These are phyloP conservation scores for Deroplatys truncata DNA, from an alignment of 2,888 invertebrate genomes.

Conservation along the genomic window DNA sequence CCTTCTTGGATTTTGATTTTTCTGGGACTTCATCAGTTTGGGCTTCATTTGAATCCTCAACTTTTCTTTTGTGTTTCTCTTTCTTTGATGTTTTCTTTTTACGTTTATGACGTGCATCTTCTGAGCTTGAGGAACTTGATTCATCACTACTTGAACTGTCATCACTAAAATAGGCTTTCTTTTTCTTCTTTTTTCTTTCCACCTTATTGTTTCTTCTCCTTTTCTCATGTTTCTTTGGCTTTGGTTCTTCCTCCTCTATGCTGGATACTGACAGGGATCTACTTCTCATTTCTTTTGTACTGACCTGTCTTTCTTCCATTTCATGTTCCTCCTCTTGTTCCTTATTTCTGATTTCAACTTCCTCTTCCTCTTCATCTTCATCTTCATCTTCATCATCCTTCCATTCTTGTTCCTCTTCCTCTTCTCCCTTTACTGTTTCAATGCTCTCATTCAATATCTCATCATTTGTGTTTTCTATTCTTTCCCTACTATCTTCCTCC, in stretches of 20 bases:
- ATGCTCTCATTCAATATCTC: not conserved
- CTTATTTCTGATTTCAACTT: not conserved
- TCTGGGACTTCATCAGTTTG: constrained; percentile 1
- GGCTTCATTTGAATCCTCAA: constrained; percentile 1
- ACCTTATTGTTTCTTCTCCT: not conserved
- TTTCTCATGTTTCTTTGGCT: not conserved
- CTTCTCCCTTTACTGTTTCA: not conserved
- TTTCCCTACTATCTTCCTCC: constrained; percentile 6
- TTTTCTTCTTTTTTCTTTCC: not conserved
- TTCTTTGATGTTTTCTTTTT: constrained; percentile 14
- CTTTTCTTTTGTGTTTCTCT: not conserved
- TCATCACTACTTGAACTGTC: constrained; percentile 22
- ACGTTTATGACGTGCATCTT: constrained; percentile 17
- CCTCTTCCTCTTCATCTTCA: not conserved
- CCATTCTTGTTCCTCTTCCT: not conserved
- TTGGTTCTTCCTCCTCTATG: not conserved
- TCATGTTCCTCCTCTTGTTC: constrained; percentile 9
- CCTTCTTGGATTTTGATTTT: constrained; percentile 12
- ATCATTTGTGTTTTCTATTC: not conserved
- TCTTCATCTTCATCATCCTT: not conserved
- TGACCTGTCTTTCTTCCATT: constrained; percentile 5
- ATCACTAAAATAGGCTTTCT: constrained; percentile 2
- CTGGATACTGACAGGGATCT: not conserved
- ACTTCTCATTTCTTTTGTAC: constrained; percentile 1
- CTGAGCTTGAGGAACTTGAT: constrained; percentile 25